These are phyloP conservation scores for Drosophila tanythrix DNA, from an alignment of 2,888 invertebrate species.

Conservation along the genomic window DNA sequence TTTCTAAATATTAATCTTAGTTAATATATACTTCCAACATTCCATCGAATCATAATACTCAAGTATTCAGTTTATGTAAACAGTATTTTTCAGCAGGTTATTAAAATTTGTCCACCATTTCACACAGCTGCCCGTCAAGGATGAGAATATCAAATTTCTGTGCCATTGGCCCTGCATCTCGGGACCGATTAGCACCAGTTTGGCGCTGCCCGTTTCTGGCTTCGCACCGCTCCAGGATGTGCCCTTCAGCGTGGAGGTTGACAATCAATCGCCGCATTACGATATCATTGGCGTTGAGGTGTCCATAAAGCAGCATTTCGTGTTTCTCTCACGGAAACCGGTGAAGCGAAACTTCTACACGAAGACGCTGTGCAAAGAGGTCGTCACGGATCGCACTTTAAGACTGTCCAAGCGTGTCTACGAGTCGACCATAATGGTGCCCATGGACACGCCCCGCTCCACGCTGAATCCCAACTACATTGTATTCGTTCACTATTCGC, in stretches of 20 bases:
- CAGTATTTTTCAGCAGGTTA: background rate
- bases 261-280: conserved; percentile 86
- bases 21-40: background rate
- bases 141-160: conserved; percentile 80
- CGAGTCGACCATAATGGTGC: conserved; percentile 86
- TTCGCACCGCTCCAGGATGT: conserved; percentile 90
- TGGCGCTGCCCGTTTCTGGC: conserved; percentile 88
- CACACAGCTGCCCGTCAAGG: conserved; percentile 74
- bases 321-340: conserved; percentile 81
- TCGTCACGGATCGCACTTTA: conserved; percentile 72
- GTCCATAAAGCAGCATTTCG: conserved; percentile 78
- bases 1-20: background rate
- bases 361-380: conserved; percentile 74
- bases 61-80: background rate
- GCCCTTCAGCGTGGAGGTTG: conserved; percentile 88
- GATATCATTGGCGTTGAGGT: conserved; percentile 79
- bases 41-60: background rate
- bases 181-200: conserved; percentile 74
- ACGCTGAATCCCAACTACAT: conserved; percentile 85
- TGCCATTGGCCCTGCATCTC: conserved; percentile 82
- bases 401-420: conserved; percentile 84
- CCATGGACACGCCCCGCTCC: conserved; percentile 89
- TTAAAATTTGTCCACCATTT: background rate
- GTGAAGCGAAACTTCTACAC: conserved; percentile 80
- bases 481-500: conserved; percentile 79